Base-by-base conservation (phyloP, 2,113 vertebrate species). In the Entosphenus tridentatus region DNA sequence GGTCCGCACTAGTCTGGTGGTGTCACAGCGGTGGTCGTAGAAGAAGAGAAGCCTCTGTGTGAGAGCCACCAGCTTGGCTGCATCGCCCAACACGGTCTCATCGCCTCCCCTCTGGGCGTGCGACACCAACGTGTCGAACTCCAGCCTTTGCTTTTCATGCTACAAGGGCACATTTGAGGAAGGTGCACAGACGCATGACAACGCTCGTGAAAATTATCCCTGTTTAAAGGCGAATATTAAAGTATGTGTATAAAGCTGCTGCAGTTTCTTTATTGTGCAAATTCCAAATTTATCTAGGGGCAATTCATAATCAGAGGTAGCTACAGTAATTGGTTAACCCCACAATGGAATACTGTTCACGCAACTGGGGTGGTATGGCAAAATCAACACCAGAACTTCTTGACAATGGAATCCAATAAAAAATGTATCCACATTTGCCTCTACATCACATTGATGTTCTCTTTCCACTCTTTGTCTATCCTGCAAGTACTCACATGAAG, bases 41-140 rank as follows among this genome's bases (percentile, higher is more conserved):
- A 98, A 98, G 80, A 96, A 96, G 73, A 98, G 84, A 70, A 98
- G 83, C 70, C 84, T 87, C 72, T 89, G 85, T 72, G 85, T 88
- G 70, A 96, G 70, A 2, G 93, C 83, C 69, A 83, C 83, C 71
- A 98, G 83, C 72, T 76, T 78, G 10, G 79, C 73, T 68, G 82
- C 82, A 13, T 79, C 82, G 69, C 82, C 73, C 39, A 39, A 39
- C 54, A 79, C 62, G 9, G 77, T 76, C 69, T 82, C 79, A 3
- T 76, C 14, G 71, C 82, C 83, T 10, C 80, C 80, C n/a, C 80
- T 75, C 71, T 87, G 83, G 2, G 81, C 78, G 68, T 82, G 79
- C 77, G 76, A 78, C 70, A 81, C 83, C 68, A 75, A 82, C 67
- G 76, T 80, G 72, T 98, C 93, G 75, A 98, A 98, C 14, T 79